Base-by-base conservation (phyloP, 2,797 vertebrate species). In the Cynodonichthys magdalenae region DNA sequence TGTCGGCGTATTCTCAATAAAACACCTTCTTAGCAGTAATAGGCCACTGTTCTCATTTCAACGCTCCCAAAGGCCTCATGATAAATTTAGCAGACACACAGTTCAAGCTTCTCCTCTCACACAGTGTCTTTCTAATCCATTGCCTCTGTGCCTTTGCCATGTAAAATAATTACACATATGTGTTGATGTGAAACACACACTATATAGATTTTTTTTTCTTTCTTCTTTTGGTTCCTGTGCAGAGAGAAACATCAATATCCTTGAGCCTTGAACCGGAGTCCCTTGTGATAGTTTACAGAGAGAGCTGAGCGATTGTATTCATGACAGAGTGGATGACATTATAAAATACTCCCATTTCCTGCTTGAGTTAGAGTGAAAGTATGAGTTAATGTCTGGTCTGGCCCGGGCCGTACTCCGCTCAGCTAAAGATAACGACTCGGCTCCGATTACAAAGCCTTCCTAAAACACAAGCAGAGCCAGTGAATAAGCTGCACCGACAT, bases 21-120 rank as follows among this genome's bases (percentile, higher is more conserved):
- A 96, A 96, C 94, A 96, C 94, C 94, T 95, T 95, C 93, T 95
- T 92, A 95, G 94, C 93, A 92, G 92, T 94, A 95, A 95, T 91
- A 93, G 95, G 93, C 94, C 95, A 95, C 95, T 91, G 92, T 93
- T 95, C 93, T 95, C 90, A 86, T 93, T 95, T 96, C 95, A 95
- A 66, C 86, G 77, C 92, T 96, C 95, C 95, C 95, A 89, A 82
- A 94, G 95, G 95, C 92, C 95, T 95, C 90, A 91, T 90, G 93
- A 95, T 92, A 93, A 95, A 94, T 95, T 96, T 94, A 95, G 93
- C 94, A 94, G 93, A 93, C 92, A 83, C 86, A 93, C 93, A 93
- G 92, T 93, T 94, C 91, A 92, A 92, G 93, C 88, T 86, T 92
- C 86, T 85, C 78, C 84, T 82, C 88, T 85, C 88, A 83, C 88